Conservation (phyloP, 2,888 invertebrate species). For the Amaurobius ferox region DNA sequence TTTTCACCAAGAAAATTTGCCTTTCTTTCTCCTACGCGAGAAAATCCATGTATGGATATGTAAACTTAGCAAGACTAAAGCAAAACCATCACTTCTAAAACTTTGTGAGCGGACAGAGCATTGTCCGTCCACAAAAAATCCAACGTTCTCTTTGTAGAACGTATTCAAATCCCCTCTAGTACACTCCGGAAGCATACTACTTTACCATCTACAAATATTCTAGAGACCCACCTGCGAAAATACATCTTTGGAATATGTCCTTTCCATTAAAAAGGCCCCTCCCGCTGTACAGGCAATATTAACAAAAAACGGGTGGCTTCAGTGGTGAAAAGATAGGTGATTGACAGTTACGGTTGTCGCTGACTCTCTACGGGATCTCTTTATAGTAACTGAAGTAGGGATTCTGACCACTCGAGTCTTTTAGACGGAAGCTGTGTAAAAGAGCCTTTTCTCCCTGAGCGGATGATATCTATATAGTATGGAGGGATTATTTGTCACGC, state of each 20-base stretch:
- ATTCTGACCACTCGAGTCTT: not conserved
- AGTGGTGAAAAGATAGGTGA: not conserved
- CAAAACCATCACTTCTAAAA: too few relatives aligned
- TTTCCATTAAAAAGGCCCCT: not conserved
- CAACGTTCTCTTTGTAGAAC: too few relatives aligned
- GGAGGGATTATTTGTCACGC: slow-evolving; percentile 10
- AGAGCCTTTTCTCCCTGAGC: not conserved
- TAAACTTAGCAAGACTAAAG: too few relatives aligned
- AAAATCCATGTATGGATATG: too few relatives aligned
- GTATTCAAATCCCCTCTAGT: too few relatives aligned
- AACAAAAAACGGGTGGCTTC: not conserved
- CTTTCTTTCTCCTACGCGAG: too few relatives aligned
- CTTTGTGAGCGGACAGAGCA: too few relatives aligned
- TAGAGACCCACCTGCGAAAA: slow-evolving; percentile 3
- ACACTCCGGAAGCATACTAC: too few relatives aligned
- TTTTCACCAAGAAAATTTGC: too few relatives aligned
- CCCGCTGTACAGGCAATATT: not conserved
- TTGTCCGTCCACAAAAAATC: too few relatives aligned
- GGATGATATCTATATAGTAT: not conserved
- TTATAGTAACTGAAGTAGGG: slow-evolving; percentile 7
- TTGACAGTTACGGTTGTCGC: slow-evolving; percentile 1
- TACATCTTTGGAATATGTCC: not conserved
- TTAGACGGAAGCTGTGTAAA: slow-evolving; percentile 2
- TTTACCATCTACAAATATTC: not conserved
- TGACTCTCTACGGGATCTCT: not conserved